Percentiles rank a stretch among this genome's conserved stretches.
These are phyloP conservation scores for Oreochromis aureus DNA, from an alignment of 2,113 vertebrate genomes.

Conservation along the genomic window DNA sequence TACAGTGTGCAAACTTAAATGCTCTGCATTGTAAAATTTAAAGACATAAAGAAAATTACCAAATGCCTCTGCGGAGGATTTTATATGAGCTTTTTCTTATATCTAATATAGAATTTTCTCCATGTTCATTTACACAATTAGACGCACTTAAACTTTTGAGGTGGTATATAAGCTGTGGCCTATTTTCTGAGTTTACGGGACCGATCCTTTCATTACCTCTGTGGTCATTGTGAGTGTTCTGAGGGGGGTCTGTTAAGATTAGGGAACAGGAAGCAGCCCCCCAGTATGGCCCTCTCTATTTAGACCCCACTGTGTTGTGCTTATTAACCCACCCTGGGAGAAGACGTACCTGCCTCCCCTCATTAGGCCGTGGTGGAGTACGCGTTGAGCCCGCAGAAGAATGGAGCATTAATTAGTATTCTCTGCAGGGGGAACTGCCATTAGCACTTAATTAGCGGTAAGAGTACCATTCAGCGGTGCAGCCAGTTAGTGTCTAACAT, in stretches of 20 bases:
- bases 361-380: conserved; percentile 74
- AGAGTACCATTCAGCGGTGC: conserved; percentile 67
- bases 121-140: background rate
- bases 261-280: conserved; percentile 71
- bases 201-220: conserved; percentile 53
- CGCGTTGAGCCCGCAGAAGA: conserved; percentile 60
- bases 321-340: conserved; percentile 71
- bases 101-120: background rate
- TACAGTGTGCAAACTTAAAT: background rate
- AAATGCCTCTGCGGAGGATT: background rate
- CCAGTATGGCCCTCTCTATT: conserved; percentile 50
- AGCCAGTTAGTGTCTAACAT: conserved; percentile 53
- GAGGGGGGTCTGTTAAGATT: conserved; percentile 59
- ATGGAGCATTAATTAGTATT: conserved; percentile 78
- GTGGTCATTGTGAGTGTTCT: conserved; percentile 52
- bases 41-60: background rate
- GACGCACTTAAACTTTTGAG: background rate
- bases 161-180: conserved; percentile 13
- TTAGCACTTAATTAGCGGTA: conserved; percentile 78
- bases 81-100: background rate
- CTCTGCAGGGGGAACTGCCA: conserved; percentile 73
- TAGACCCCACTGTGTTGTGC: conserved; percentile 63
- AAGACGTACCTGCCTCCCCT: conserved; percentile 75
- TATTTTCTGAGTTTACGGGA: conserved; percentile 39
- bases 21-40: background rate